phyloP scores from a whole-genome alignment of 1,140 invertebrate species.

The Sycophaga agraensis region DNA sequence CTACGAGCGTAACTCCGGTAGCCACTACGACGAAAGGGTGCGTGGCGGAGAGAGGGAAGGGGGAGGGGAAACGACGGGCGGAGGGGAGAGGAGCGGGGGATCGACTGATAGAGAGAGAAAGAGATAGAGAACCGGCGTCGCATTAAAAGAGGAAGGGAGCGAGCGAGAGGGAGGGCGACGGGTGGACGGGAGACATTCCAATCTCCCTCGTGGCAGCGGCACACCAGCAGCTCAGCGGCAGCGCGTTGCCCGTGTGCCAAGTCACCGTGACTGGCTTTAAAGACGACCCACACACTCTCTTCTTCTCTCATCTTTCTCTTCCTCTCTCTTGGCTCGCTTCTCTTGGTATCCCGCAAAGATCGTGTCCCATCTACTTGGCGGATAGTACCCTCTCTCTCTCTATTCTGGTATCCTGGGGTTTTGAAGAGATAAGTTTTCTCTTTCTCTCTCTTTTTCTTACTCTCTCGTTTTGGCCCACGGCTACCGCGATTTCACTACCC shows the following conservation, averaged over 20 bases:
- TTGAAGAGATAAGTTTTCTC: slow-evolving; percentile 9
- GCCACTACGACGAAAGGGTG: slow-evolving; percentile 51
- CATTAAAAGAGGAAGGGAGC: slow-evolving; percentile 29
- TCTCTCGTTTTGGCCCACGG: neutral
- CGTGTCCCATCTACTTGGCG: slow-evolving; percentile 31
- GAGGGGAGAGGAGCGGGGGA: slow-evolving; percentile 17
- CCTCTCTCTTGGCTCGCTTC: slow-evolving; percentile 1
- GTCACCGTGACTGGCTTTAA: slow-evolving; percentile 41
- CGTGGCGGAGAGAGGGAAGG: slow-evolving; percentile 24
- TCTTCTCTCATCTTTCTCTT: slow-evolving; percentile 25
- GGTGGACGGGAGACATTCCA: slow-evolving; percentile 54
- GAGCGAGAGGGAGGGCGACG: slow-evolving; percentile 7
- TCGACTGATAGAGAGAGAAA: slow-evolving; percentile 12
- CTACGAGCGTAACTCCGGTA: slow-evolving; percentile 58
- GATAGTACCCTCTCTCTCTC: slow-evolving; percentile 18
- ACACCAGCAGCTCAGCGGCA: slow-evolving; percentile 1
- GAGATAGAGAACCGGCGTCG: neutral
- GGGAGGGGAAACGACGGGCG: slow-evolving; percentile 26
- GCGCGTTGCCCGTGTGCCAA: slow-evolving; percentile 37
- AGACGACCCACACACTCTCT: slow-evolving; percentile 32
- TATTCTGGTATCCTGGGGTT: neutral
- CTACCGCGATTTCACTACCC: too few relatives aligned
- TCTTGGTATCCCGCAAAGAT: slow-evolving; percentile 37
- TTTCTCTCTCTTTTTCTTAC: neutral
- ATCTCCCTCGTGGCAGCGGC: slow-evolving; percentile 51